A percentile compares a stretch with the other conserved stretches of the same genome.
Conservation (phyloP, 2,113 vertebrate genomes). For the Xiphophorus hellerii region DNA sequence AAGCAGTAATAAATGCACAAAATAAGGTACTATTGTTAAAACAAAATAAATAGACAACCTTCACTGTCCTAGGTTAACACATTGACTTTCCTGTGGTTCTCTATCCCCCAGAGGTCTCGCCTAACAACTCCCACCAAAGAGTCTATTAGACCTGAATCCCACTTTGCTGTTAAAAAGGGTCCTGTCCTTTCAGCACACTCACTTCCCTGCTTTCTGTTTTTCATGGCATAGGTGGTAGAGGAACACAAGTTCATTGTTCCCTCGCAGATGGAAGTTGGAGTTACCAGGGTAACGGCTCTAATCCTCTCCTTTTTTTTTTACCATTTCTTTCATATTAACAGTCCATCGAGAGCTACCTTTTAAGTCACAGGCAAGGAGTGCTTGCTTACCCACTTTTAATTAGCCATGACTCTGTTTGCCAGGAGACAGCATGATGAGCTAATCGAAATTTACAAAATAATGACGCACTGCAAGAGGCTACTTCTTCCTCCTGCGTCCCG, state of each 20-base stretch:
- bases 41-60: conserved; percentile 80
- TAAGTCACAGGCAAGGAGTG: conserved; percentile 89
- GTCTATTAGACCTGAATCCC: conserved; percentile 91
- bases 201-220: conserved; percentile 79
- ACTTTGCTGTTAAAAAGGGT: conserved; percentile 93
- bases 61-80: conserved; percentile 89
- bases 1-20: conserved; percentile 76
- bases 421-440: conserved; percentile 94
- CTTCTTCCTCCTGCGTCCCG: conserved; percentile 91
- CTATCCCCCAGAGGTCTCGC: conserved; percentile 85
- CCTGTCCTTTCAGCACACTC: conserved; percentile 93
- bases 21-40: conserved; percentile 87
- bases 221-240: conserved; percentile 93
- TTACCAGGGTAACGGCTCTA: conserved; percentile 99
- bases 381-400: conserved; percentile 89
- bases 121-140: conserved; percentile 88
- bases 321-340: conserved; percentile 94
- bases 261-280: conserved; percentile 96
- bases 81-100: conserved; percentile 87
- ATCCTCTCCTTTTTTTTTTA: conserved; percentile 93
- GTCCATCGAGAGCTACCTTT: conserved; percentile 97
- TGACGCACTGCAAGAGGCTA: conserved; percentile 91
- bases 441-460: conserved; percentile 99
- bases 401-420: conserved; percentile 94
- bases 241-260: conserved; percentile 98